Base-by-base conservation (phyloP, 2,113 vertebrate species). In the Ammodytes dubius region DNA sequence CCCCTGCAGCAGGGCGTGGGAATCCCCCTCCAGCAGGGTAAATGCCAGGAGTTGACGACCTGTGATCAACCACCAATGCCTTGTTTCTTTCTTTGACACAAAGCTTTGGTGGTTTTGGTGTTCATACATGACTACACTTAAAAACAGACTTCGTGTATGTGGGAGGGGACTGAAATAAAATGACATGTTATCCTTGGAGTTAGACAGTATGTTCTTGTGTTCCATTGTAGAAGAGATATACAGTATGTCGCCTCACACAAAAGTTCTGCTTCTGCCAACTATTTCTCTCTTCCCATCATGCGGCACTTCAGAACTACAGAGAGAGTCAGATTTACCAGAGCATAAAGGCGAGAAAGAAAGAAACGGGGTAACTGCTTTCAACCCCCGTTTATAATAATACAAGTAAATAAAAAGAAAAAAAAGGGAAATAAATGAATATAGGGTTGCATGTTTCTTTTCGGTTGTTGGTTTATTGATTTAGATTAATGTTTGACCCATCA, bases 1-100 rank as follows among this genome's bases (percentile, higher is more conserved):
- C 43, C 72, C 50, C 58, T 75, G 65, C 52, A 83, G 61, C 76
- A 70, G 68, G 53, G 75, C 70, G 45, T 89, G 85, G 79, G 82
- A 89, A 91, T 85, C 83, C 74, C 27, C 47, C 53, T 83, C 39
- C 50, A 74, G 7, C 10, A 27, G 56, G 70, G 50, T 49, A 83
- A 81, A 74, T 60, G 54, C 27, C 54, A 72, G 17, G 42, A 56
- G 45, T 50, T 52, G 35, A 53, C 61, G 15, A 74, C 47, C 37
- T 6, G 6, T 74, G 37, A 70, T 27, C 17, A 63, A 49, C 75
- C 63, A 76, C 42, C 37, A 46, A 6, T 39, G 65, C 35, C 39
- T 9, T 61, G 47, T 49, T 10, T 57, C 45, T 47, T 12, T 52
- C 39, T 45, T 4, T 1, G 11, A 27, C 27, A 27, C 27, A 27